These are phyloP conservation scores for Nesidiocoris tenuis DNA, from an alignment of 2,888 invertebrate species.

Conservation along the genomic window DNA sequence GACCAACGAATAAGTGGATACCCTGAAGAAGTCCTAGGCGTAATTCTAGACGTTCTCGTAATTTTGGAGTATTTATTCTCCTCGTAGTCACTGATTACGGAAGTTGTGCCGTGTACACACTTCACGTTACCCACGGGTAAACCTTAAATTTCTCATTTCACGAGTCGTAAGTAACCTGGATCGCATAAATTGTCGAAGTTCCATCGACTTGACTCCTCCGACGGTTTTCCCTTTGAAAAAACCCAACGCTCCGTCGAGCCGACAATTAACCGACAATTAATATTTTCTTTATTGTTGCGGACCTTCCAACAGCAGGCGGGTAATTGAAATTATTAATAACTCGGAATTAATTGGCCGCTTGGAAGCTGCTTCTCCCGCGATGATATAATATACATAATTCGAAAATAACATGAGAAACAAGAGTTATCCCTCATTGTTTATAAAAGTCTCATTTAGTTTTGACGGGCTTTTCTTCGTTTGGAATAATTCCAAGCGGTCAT, in stretches of 20 bases:
- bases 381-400: not conserved
- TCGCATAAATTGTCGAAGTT: too few relatives aligned
- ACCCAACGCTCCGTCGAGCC: not conserved
- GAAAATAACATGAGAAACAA: constrained; percentile 1
- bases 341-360: not conserved
- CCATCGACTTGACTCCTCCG: too few relatives aligned
- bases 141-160: too few relatives aligned
- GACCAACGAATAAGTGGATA: too few relatives aligned
- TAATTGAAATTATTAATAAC: not conserved
- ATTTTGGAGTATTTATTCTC: too few relatives aligned
- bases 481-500: constrained; percentile 12
- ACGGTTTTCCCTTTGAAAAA: not conserved
- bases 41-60: too few relatives aligned
- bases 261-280: not conserved
- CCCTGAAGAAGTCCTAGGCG: too few relatives aligned
- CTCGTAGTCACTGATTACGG: too few relatives aligned
- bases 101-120: too few relatives aligned
- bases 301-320: not conserved
- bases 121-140: too few relatives aligned
- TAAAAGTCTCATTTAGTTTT: constrained; percentile 43
- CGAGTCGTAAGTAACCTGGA: too few relatives aligned
- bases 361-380: not conserved
- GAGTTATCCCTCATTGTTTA: constrained; percentile 39
- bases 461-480: constrained; percentile 29
- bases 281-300: not conserved